Evolutionary conservation across 2,113 vertebrate species (phyloP).

Genomic region (Chloebia gouldiae): DNA sequence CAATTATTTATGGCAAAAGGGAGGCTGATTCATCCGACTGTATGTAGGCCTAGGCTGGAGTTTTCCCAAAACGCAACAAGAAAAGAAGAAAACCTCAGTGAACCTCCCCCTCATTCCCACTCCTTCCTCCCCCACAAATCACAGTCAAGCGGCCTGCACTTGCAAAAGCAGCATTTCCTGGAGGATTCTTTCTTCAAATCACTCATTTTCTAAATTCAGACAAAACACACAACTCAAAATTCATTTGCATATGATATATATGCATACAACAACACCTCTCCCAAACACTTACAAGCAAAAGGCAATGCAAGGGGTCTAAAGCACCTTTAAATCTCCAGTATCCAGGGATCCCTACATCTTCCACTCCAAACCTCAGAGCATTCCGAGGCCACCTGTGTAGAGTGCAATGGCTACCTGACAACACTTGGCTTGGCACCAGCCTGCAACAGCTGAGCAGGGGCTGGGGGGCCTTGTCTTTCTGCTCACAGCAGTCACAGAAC

Average conservation of each 20-base stretch:
- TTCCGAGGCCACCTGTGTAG: accelerated
- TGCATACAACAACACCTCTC: neutral
- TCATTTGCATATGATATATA: neutral
- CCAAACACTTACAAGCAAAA: neutral
- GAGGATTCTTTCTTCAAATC: conserved; percentile 6
- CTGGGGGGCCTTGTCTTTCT: neutral
- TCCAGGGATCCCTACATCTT: neutral
- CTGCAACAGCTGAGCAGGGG: neutral
- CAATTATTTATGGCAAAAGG: conserved; percentile 36
- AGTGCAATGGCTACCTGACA: neutral
- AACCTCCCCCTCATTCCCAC: conserved; percentile 52
- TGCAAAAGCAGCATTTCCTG: conserved; percentile 25
- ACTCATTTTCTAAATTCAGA: conserved; percentile 46
- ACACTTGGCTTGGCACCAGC: neutral
- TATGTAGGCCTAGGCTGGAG: conserved; percentile 54
- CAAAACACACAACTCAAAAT: neutral
- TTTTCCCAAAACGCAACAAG: conserved; percentile 35
- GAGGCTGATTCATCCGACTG: conserved; percentile 47
- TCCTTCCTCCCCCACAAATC: conserved; percentile 5
- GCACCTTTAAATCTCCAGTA: neutral
- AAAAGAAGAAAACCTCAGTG: conserved; percentile 42
- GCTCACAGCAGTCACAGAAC: neutral
- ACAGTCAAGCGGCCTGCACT: neutral
- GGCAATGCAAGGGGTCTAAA: neutral
- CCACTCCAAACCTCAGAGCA: accelerated